A percentile compares a stretch with the other conserved stretches of the same genome.
These are phyloP conservation scores for Aramus guarauna DNA, from an alignment of 2,113 vertebrate genomes.

Conservation along the genomic window DNA sequence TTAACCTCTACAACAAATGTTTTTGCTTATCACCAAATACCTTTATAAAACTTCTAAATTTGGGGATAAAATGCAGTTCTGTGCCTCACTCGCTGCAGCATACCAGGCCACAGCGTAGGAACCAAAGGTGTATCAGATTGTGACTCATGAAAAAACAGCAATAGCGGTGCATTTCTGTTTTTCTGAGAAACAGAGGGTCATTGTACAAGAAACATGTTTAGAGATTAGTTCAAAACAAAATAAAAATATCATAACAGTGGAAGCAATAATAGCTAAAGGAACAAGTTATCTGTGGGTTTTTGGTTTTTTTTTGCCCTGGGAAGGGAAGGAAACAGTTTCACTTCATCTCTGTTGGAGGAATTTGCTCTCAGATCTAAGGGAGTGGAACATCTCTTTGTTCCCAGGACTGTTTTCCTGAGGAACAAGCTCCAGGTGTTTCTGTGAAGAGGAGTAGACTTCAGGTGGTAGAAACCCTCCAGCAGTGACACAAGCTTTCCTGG, in stretches of 20 bases:
- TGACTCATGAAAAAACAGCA: background rate
- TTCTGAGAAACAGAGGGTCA: background rate
- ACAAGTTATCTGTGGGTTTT: background rate
- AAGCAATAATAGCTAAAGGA: background rate
- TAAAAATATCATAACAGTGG: background rate
- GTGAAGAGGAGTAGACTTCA: background rate
- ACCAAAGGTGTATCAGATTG: background rate
- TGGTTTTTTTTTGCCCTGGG: background rate
- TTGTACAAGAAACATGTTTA: background rate
- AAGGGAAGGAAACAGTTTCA: background rate
- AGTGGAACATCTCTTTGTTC: background rate
- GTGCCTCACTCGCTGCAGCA: background rate
- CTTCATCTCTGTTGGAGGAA: background rate
- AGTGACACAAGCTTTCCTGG: background rate
- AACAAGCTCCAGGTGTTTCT: background rate
- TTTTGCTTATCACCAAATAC: background rate
- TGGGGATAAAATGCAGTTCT: background rate
- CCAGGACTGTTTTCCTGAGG: background rate
- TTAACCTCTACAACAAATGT: background rate
- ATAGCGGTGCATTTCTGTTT: background rate
- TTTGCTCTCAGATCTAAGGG: background rate
- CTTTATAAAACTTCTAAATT: background rate
- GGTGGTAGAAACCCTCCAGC: background rate
- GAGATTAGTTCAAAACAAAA: background rate
- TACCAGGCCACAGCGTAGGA: background rate